Evolutionary conservation across 2,797 vertebrate species (phyloP).

Genomic region (Oreochromis grahami): DNA sequence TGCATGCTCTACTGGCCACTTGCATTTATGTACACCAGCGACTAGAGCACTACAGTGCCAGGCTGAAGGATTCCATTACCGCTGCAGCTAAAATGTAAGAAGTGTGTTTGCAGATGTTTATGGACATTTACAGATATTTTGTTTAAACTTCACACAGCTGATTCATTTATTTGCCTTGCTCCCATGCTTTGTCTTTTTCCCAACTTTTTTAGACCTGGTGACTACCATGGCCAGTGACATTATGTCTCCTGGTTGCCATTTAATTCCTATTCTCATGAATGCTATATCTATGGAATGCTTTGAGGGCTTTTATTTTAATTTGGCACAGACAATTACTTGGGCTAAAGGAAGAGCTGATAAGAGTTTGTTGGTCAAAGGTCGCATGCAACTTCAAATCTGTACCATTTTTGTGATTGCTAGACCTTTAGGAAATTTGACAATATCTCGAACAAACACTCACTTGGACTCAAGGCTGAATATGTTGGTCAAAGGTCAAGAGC

Average conservation of each 20-base stretch:
- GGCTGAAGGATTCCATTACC: conserved; percentile 78
- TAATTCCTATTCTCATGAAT: neutral
- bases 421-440: neutral
- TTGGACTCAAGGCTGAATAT: neutral
- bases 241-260: neutral
- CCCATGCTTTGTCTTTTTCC: neutral
- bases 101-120: neutral
- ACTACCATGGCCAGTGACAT: neutral
- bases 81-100: conserved; percentile 79
- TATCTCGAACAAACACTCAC: neutral
- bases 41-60: conserved; percentile 77
- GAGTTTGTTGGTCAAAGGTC: neutral
- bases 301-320: neutral
- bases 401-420: neutral
- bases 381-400: neutral
- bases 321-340: neutral
- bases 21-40: conserved; percentile 78
- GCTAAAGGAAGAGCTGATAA: neutral
- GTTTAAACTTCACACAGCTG: neutral
- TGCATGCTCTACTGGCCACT: conserved; percentile 81
- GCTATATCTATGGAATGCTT: neutral
- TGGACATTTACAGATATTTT: neutral
- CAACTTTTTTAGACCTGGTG: neutral
- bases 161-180: neutral
- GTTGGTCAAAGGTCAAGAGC: neutral